Evolutionary conservation across 2,797 vertebrate genomes (phyloP).

Genomic region (Cryptoblepharus egeriae): DNA sequence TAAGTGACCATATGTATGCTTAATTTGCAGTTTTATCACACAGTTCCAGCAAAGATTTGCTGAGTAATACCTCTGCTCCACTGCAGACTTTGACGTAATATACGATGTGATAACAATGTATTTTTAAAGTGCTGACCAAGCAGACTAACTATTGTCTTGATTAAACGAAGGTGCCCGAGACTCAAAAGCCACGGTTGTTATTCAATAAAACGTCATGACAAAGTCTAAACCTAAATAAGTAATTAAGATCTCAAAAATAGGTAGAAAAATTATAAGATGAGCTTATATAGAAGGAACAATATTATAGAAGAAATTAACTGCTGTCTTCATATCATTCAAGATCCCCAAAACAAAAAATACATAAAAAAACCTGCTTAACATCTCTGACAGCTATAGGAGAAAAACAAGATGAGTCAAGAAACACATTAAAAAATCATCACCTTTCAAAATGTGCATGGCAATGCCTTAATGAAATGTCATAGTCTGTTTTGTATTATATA

Average conservation of each 20-base stretch:
- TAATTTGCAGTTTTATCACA: constrained; percentile 51
- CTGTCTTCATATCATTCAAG: neutral
- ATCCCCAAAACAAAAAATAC: neutral
- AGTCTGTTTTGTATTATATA: neutral
- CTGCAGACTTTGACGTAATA: constrained; percentile 26
- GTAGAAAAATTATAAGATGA: neutral
- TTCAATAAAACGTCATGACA: constrained; percentile 18
- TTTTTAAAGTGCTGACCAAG: neutral
- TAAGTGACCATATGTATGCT: constrained; percentile 43
- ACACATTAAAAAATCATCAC: neutral
- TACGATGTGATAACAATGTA: constrained; percentile 14
- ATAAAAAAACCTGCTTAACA: neutral
- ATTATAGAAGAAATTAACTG: constrained; percentile 32
- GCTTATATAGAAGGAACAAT: neutral
- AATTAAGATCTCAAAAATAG: constrained; percentile 22
- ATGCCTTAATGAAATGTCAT: neutral
- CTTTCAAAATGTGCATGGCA: neutral
- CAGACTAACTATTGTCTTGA: constrained; percentile 10
- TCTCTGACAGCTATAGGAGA: neutral
- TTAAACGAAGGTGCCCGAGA: constrained; percentile 1
- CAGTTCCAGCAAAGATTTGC: constrained; percentile 45
- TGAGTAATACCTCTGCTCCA: constrained; percentile 42
- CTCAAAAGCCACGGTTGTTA: constrained; percentile 31
- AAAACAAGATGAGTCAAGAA: neutral
- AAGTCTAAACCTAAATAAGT: constrained; percentile 8